Evolutionary conservation across 2,113 vertebrate species (phyloP).

Genomic region (Motacilla alba): DNA sequence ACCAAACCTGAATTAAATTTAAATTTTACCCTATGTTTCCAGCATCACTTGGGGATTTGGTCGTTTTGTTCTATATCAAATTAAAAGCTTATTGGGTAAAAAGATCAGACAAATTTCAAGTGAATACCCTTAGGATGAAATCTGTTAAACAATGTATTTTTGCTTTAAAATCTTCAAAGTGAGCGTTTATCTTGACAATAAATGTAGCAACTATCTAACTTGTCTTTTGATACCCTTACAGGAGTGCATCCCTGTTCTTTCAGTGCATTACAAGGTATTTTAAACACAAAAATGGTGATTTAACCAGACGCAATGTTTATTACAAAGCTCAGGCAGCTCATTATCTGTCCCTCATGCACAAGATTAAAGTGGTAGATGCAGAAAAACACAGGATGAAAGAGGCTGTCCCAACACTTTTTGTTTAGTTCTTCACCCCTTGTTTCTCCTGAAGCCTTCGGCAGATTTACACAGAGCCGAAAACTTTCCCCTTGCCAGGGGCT

Average conservation of each 20-base stretch:
- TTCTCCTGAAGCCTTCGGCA: not conserved
- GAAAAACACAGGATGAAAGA: not conserved
- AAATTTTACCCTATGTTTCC: constrained; percentile 10
- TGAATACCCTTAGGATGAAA: not conserved
- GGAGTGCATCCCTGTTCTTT: not conserved
- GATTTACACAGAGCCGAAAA: not conserved
- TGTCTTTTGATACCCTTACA: not conserved
- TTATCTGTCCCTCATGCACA: not conserved
- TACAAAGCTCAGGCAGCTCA: constrained; percentile 5
- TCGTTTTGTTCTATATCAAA: not conserved
- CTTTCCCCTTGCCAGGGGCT: not conserved
- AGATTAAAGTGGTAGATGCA: not conserved
- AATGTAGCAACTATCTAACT: not conserved
- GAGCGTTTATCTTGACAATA: not conserved
- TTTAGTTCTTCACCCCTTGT: not conserved
- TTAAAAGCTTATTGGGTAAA: not conserved
- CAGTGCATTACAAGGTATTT: not conserved
- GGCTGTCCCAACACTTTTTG: not conserved
- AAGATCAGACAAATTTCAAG: constrained; percentile 3
- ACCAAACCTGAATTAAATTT: constrained; percentile 7
- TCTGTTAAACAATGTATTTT: not conserved
- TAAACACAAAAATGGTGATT: not conserved
- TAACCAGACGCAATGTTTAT: not conserved
- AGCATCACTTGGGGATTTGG: not conserved
- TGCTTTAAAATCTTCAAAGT: not conserved